Evolutionary conservation across 1,140 invertebrate species (phyloP), one percentile per base, ranked within the genome.

Genomic region (Pogonomyrmex californicus): DNA sequence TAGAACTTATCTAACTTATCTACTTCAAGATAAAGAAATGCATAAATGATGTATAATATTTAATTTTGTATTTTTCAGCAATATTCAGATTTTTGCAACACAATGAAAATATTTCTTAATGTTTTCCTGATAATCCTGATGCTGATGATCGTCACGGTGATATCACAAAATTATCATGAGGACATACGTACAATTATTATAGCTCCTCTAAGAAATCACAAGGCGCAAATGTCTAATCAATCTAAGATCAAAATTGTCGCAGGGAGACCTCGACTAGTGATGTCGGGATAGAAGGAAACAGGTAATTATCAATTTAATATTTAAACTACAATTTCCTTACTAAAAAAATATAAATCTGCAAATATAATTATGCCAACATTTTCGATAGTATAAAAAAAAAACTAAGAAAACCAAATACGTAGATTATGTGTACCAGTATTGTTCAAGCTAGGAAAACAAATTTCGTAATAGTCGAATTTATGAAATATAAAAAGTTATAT

Each of bases 381-480:
- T 68, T 68, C 41, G n/a, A 6, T 56, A 73, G 38, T 56, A 23
- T 54, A 71, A 71, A n/a, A 17, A 17, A 36, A 73, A 73, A 73
- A 49, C 17, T 73, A 4, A 33, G 17, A 73, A 7, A 56, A 38
- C 1, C 36, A 73, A 2, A 38, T 33, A 54, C 54, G 0, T 1
- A 41, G 30, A 73, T 73, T 56, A 38, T 38, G 17, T 54, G 38
- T 2, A 33, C n/a, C 2, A 70, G 49, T 70, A 33, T 56, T 56
- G 36, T 54, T 54, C 10, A 49, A 49, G 30, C 30, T 54, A 54
- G 17, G 9, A 71, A 71, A n/a, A n/a, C 30, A 14, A 23, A 56
- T 73, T 73, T 23, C 1, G 23, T 23, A 10, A 36, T 56, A 10
- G 17, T 1, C 14, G 4, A 73, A 38, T 4, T 73, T 56, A 73